These are phyloP conservation scores for Orcinus orca DNA, from an alignment of 2,113 vertebrate genomes.

Conservation along the genomic window DNA sequence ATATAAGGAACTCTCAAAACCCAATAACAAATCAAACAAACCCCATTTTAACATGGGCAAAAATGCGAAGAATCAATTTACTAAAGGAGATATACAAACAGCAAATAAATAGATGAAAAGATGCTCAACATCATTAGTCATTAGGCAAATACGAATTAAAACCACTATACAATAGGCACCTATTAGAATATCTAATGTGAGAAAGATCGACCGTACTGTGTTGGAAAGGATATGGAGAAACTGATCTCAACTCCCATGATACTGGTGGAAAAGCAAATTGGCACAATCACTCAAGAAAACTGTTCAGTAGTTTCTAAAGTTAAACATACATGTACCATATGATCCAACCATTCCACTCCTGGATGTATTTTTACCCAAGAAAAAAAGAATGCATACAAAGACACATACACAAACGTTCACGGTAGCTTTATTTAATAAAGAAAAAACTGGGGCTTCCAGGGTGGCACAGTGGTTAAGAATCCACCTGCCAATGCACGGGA, in stretches of 20 bases:
- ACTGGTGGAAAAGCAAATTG: background rate
- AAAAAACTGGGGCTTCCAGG: too few relatives aligned
- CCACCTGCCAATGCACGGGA: too few relatives aligned
- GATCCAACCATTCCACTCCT: background rate
- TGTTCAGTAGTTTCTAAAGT: background rate
- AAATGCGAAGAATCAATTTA: background rate
- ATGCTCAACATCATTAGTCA: background rate
- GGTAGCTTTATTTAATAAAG: background rate
- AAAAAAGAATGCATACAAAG: background rate
- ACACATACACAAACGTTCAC: background rate
- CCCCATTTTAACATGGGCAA: background rate
- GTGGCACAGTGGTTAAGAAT: too few relatives aligned
- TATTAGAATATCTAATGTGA: background rate
- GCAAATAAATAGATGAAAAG: background rate
- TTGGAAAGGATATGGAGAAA: background rate
- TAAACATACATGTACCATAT: background rate
- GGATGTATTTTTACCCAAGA: background rate
- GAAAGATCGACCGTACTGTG: background rate
- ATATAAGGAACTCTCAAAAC: slow-evolving; percentile 10
- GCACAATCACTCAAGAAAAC: background rate
- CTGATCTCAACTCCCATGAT: background rate
- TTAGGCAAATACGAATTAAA: slow-evolving; percentile 31
- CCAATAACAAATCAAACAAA: background rate
- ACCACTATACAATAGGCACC: background rate
- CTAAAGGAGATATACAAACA: background rate